Evolutionary conservation across 1,140 invertebrate species (phyloP).

Genomic region (Sarcophaga bullata): DNA sequence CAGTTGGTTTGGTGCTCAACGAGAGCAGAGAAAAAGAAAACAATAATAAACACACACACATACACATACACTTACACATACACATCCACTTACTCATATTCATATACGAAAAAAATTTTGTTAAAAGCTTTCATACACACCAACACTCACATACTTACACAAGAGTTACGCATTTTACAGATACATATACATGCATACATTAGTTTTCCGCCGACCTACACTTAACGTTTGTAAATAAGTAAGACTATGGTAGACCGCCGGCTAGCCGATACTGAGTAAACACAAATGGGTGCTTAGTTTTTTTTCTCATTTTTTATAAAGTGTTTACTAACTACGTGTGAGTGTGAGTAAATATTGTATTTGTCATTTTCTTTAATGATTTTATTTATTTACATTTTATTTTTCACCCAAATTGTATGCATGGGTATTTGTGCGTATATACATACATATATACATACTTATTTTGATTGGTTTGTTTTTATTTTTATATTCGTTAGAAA

Average conservation of each 20-base stretch:
- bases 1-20: background rate
- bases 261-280: background rate
- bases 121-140: background rate
- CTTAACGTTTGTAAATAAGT: background rate
- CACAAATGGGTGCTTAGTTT: conserved; percentile 2
- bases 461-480: background rate
- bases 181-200: background rate
- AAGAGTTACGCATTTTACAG: no score
- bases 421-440: no score
- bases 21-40: background rate
- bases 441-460: background rate
- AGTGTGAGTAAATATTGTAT: background rate
- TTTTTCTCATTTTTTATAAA: background rate
- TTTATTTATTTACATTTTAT: background rate
- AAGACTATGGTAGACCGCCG: background rate
- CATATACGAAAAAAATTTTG: no score
- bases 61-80: no score
- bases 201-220: background rate
- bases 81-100: no score
- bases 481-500: background rate
- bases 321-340: background rate
- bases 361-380: conserved; percentile 2
- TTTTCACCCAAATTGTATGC: no score
- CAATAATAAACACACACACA: no score
- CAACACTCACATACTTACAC: background rate